Base-by-base conservation (phyloP, 2,113 vertebrate species). In the Salvelinus fontinalis region DNA sequence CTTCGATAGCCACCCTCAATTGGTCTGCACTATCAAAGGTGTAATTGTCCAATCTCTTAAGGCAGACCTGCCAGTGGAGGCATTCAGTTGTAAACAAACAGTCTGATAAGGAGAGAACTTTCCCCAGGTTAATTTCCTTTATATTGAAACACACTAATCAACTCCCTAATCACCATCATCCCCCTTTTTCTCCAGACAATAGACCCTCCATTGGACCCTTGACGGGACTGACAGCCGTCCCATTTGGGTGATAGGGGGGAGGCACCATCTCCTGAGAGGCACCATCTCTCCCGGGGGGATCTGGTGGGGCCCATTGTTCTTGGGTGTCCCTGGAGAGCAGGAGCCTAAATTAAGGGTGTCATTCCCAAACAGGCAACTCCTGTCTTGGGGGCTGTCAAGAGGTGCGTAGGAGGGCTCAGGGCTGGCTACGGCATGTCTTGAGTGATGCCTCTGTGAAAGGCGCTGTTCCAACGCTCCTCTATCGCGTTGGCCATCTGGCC, bases 401-500 rank as follows among this genome's bases (percentile, higher is more conserved):
- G 71, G 13, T 60, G 65, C 70, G 16, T 6, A 24, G 48, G 20
- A 54, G 74, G 73, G 78, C 26, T 54, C 51, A 48, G 76, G n/a
- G 16, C 14, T 8, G 54, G 31, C 12, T 6, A 12, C 20, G n/a
- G 2, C 34, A 67, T 73, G 75, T 54, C 51, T 18, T 84, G 87
- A 88, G 81, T 88, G 89, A 86, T 81, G 59, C 78, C 87, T 34
- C 73, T 77, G 81, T 84, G 60, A 87, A 84, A 0, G 64, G 75
- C 16, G 14, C 16, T 54, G 14, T 54, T 54, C 16, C 66, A 1
- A 29, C 82, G 34, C 76, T 7, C 18, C 73, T 86, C 75, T 88
- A 92, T 96, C 94, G 71, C 76, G 77, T 68, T 18, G 83, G 78
- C 73, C 84, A 97, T 98, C 96, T n/a, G 88, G 80, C 82, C 88